A percentile compares a stretch with the other conserved stretches of the same genome.
These are phyloP conservation scores for Phaenicophaeus curvirostris DNA, from an alignment of 2,797 vertebrate genomes.

Conservation along the genomic window DNA sequence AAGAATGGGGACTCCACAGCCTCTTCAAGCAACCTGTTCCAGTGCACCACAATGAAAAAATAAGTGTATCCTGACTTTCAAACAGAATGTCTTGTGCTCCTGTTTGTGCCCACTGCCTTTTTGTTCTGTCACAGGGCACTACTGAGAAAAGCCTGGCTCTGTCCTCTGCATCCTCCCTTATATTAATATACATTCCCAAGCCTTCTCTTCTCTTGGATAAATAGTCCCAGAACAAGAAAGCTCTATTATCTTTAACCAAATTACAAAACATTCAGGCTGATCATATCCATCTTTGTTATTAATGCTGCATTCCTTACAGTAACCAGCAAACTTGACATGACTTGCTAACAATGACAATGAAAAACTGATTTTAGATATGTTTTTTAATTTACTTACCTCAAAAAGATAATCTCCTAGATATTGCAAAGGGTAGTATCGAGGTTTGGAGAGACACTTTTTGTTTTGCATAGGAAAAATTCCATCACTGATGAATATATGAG, in stretches of 20 bases:
- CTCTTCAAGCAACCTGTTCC: background rate
- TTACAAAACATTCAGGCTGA: background rate
- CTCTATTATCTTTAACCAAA: background rate
- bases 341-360: background rate
- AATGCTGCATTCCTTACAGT: background rate
- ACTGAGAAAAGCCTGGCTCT: background rate
- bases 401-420: slow-evolving; percentile 88
- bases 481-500: slow-evolving; percentile 74
- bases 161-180: background rate
- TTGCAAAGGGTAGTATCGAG: slow-evolving; percentile 81
- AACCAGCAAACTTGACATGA: background rate
- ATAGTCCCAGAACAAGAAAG: background rate
- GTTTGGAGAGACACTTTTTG: slow-evolving; percentile 52
- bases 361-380: background rate
- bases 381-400: slow-evolving; percentile 82
- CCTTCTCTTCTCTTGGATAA: background rate
- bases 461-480: slow-evolving; percentile 20
- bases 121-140: too few relatives aligned
- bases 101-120: too few relatives aligned
- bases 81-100: background rate
- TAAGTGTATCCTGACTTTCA: background rate
- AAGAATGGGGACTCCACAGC: background rate
- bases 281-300: background rate
- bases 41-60: background rate
- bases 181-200: background rate